Percentiles rank a stretch among this genome's conserved stretches.
These are phyloP conservation scores for Enteromius fasciolatus DNA, from an alignment of 2,797 vertebrate genomes.

Conservation along the genomic window DNA sequence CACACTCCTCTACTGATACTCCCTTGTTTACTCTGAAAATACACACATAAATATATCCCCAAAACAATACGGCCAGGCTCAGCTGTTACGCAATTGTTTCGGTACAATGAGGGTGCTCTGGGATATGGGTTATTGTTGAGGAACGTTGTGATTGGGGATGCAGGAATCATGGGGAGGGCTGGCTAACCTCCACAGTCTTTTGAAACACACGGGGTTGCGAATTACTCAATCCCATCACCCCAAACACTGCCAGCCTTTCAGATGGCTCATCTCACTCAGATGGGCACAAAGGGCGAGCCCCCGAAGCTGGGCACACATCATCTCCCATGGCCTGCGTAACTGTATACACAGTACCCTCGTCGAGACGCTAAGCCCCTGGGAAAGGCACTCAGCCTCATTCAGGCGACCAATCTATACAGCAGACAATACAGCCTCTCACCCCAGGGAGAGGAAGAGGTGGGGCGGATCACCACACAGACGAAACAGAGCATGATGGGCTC, in stretches of 20 bases:
- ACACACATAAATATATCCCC: slow-evolving; percentile 58
- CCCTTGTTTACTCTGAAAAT: slow-evolving; percentile 66
- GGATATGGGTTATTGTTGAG: slow-evolving; percentile 67
- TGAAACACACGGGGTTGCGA: slow-evolving; percentile 39
- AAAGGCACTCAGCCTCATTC: slow-evolving; percentile 51
- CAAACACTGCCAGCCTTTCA: slow-evolving; percentile 62
- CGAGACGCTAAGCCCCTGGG: slow-evolving; percentile 60
- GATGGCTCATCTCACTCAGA: slow-evolving; percentile 54
- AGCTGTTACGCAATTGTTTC: slow-evolving; percentile 73
- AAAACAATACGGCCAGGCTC: slow-evolving; percentile 59
- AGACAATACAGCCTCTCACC: slow-evolving; percentile 53
- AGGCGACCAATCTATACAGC: slow-evolving; percentile 46
- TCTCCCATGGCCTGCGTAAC: slow-evolving; percentile 53
- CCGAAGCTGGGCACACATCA: slow-evolving; percentile 59
- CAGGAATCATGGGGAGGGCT: slow-evolving; percentile 47
- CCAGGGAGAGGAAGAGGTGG: slow-evolving; percentile 33
- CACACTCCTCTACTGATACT: slow-evolving; percentile 34
- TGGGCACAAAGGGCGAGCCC: slow-evolving; percentile 69
- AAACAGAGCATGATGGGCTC: neutral
- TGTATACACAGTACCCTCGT: slow-evolving; percentile 47
- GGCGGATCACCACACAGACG: neutral
- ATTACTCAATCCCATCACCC: slow-evolving; percentile 55
- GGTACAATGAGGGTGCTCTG: slow-evolving; percentile 64
- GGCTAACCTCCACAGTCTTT: slow-evolving; percentile 36
- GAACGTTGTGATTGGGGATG: slow-evolving; percentile 53